Evolutionary conservation across 2,113 vertebrate genomes (phyloP), one percentile per base, ranked within the genome.

Genomic region (Ptychochromis oligacanthus): DNA sequence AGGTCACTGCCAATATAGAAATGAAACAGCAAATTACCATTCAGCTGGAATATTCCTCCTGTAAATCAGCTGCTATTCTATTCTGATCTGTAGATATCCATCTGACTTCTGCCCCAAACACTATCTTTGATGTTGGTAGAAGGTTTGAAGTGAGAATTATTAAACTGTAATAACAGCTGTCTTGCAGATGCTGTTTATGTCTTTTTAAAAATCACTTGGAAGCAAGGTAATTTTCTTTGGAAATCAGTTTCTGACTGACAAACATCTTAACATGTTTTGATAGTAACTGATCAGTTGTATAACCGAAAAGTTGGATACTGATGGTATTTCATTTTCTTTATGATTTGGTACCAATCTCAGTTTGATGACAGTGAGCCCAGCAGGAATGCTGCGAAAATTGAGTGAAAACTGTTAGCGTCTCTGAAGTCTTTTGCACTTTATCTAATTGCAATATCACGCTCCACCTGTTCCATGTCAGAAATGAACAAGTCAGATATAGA

Each of bases 101-200:
- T 76, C 40, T 88, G 79, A 86, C 85, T 88, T 90, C 72, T 88
- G 87, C 75, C 80, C 85, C 83, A 58, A 72, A 79, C 46, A 43
- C 58, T 6, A 43, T 74, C 86, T 91, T 94, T 94, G 92, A 94
- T 94, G 87, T 83, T 54, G 64, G 34, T 49, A 81, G 46, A 82
- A 72, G 72, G 75, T 72, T 81, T 86, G 82, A 82, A 90, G 87
- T 46, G n/a, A 43, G 36, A 82, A 22, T 88, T 77, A 92, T 90
- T 90, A 81, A 91, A 89, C 92, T 80, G 14, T 81, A 84, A 84
- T 72, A 81, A 75, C 72, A 60, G 14, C 34, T 13, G 43, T 26
- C 56, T 75, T 77, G 34, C 81, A 36, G 38, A 61, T 15, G 2
- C 61, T 7, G 2, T 70, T 70, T 52, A 20, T 72, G 26, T n/a